Evolutionary conservation across 2,113 vertebrate genomes (phyloP).

Genomic region (Scopus umbretta): DNA sequence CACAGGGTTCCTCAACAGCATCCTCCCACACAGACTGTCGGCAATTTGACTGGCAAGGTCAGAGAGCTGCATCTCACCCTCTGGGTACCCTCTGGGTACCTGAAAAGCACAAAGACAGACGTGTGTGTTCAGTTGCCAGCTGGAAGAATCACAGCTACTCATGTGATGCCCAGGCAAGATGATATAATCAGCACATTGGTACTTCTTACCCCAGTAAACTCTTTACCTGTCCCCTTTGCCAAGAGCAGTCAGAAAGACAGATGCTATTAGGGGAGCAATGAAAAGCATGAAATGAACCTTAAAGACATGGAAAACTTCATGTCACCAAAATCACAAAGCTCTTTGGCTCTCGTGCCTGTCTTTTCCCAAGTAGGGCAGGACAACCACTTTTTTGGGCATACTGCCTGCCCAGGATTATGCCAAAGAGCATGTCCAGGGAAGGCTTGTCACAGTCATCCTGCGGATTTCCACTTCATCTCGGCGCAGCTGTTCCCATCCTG

Average conservation of each 20-base stretch:
- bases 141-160: not conserved
- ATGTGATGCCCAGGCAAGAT: not conserved
- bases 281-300: not conserved
- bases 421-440: not conserved
- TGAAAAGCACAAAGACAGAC: not conserved
- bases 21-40: not conserved
- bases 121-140: not conserved
- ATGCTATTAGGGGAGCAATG: not conserved
- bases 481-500: conserved; percentile 6
- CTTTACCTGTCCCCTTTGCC: not conserved
- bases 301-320: not conserved
- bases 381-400: not conserved
- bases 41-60: not conserved
- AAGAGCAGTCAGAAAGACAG: not conserved
- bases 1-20: not conserved
- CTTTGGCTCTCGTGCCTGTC: not conserved
- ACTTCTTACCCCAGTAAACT: not conserved
- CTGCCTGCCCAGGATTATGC: not conserved
- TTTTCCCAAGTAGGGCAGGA: not conserved
- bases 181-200: not conserved
- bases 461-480: not conserved
- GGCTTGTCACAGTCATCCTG: not conserved
- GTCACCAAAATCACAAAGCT: not conserved
- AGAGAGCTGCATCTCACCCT: not conserved
- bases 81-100: not conserved